Evolutionary conservation across 2,797 vertebrate genomes (phyloP), one percentile per base, ranked within the genome.

Genomic region (Enteromius afrohamiltoni): DNA sequence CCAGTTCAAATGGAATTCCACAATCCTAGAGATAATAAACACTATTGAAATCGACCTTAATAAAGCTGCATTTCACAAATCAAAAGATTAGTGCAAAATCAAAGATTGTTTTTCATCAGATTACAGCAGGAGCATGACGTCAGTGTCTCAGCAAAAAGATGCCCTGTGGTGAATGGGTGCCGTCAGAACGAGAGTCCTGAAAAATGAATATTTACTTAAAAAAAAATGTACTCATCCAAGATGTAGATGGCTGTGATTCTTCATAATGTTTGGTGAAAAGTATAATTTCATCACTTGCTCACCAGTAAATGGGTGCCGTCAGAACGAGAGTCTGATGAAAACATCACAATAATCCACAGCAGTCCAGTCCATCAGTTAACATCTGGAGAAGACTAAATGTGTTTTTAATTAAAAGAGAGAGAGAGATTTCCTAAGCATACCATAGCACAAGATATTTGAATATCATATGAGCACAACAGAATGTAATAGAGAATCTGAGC

Each of bases 1-100:
- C 23, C 79, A 34, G 31, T 70, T 42, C 70, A 26, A 68, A 68
- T 5, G 65, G 16, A 65, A 65, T 65, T 65, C 62, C 62, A 34
- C 62, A 31, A 65, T 65, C 62, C 29, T 65, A 4, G 29, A 64
- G 62, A 64, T 64, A 4, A 31, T 31, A 31, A 64, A 65, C 29
- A 64, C 29, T 19, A 16, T 65, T 34, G 60, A 31, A 26, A 64
- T 8, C 6, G 26, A 60, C 10, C 55, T 60, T 60, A 23, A 23
- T 13, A 26, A 60, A 60, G 14, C 14, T 31, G 14, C 26, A 31
- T 17, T 31, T 64, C 60, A 64, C 60, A 31, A 29, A 64, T 64
- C 14, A 5, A 13, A 45, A 45, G 42, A 55, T 55, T 55, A 23
- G 55, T 58, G 10, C 55, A 58, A 58, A 58, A 23, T 58, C n/a